These are phyloP conservation scores for Homarus gammarus DNA, from an alignment of 2,888 invertebrate species.

Conservation along the genomic window DNA sequence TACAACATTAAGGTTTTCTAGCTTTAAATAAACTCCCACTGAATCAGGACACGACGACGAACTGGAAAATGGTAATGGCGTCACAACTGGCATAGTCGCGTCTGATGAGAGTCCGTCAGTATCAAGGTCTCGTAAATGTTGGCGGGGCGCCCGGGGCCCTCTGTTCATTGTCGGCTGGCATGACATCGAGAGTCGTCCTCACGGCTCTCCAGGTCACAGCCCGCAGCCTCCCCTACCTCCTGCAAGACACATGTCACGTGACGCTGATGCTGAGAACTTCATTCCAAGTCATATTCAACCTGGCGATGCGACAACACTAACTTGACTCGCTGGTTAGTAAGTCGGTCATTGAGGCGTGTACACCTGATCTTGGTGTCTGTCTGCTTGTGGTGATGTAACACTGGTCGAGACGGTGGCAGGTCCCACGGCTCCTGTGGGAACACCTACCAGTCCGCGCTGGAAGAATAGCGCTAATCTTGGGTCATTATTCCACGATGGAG, in stretches of 20 bases:
- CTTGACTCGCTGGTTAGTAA: too few species aligned
- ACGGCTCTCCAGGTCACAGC: not conserved
- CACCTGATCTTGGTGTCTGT: not conserved
- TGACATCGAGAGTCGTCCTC: not conserved
- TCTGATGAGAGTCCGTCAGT: not conserved
- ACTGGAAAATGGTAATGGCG: not conserved
- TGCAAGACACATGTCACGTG: not conserved
- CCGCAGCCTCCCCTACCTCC: not conserved
- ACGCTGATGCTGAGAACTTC: not conserved
- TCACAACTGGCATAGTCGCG: not conserved
- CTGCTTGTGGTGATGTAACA: conserved; percentile 4
- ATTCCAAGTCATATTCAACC: too few species aligned
- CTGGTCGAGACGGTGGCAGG: conserved; percentile 10
- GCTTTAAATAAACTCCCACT: not conserved
- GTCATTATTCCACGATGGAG: conserved; percentile 6
- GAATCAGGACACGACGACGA: conserved; percentile 19
- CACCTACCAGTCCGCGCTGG: not conserved
- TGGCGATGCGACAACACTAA: too few species aligned
- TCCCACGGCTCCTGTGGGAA: conserved; percentile 19
- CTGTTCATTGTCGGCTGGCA: not conserved
- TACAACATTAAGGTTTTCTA: conserved; percentile 5
- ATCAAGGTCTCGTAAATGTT: not conserved
- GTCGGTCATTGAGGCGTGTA: not conserved
- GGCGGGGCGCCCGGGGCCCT: not conserved
- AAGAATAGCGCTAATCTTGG: conserved; percentile 22